Evolutionary conservation across 2,888 invertebrate species (phyloP).

Genomic region (Drosophila hawaiiensis): DNA sequence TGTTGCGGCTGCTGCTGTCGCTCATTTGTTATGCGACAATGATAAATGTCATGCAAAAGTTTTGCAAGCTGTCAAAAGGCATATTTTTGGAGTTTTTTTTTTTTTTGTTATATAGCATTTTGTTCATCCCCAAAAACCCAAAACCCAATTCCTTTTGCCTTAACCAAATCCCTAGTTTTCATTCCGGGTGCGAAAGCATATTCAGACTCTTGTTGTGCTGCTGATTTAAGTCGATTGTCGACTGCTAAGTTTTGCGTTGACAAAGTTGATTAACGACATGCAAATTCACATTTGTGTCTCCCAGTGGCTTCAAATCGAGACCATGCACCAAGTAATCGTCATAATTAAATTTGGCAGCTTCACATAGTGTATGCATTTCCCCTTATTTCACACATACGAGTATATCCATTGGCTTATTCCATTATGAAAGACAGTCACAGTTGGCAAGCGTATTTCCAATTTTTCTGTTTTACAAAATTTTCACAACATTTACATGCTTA

Average conservation of each 20-base stretch:
- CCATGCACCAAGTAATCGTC: conserved; percentile 19
- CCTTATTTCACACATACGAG: conserved; percentile 70
- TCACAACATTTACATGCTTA: conserved; percentile 40
- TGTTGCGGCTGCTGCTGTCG: conserved; percentile 49
- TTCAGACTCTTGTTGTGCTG: conserved; percentile 34
- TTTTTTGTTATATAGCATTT: conserved; percentile 58
- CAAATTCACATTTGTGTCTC: conserved; percentile 23
- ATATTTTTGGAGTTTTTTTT: conserved; percentile 43
- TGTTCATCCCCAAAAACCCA: conserved; percentile 23
- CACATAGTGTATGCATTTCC: conserved; percentile 18
- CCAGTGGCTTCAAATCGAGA: conserved; percentile 27
- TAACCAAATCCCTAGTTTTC: conserved; percentile 13
- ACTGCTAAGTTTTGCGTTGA: conserved; percentile 39
- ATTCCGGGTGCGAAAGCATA: conserved; percentile 13
- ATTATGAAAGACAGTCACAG: conserved; percentile 6
- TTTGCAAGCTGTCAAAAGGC: conserved; percentile 81
- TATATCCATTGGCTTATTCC: conserved; percentile 51
- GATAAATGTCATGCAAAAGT: conserved; percentile 83
- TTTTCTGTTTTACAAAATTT: conserved; percentile 25
- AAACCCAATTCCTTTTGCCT: conserved; percentile 23
- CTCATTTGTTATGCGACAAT: conserved; percentile 82
- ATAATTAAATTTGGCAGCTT: conserved; percentile 35
- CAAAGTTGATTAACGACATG: conserved; percentile 61
- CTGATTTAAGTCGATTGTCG: conserved; percentile 43
- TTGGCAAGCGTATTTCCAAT: neutral